Percentiles rank a stretch among this genome's conserved stretches.
Evolutionary conservation across 2,113 vertebrate genomes (phyloP).

Genomic region (Rhinoptilus africanus): DNA sequence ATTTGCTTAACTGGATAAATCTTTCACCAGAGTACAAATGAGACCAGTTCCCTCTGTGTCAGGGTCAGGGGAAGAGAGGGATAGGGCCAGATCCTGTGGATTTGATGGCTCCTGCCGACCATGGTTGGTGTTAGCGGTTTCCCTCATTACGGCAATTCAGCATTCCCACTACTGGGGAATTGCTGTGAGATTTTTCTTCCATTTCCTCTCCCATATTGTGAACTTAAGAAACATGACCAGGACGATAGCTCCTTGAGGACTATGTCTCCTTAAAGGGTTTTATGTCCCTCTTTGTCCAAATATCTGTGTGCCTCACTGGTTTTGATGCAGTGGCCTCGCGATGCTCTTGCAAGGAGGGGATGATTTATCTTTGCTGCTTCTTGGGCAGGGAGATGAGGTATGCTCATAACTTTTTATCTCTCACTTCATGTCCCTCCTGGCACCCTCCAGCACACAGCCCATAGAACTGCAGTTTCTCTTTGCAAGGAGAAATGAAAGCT

Average conservation of each 20-base stretch:
- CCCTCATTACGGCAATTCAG: not conserved
- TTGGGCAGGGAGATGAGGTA: not conserved
- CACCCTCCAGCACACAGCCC: not conserved
- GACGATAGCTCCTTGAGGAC: not conserved
- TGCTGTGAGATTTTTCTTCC: not conserved
- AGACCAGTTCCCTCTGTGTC: not conserved
- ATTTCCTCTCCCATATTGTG: not conserved
- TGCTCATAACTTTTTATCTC: not conserved
- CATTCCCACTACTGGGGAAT: not conserved
- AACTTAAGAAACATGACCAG: not conserved
- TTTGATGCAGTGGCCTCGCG: not conserved
- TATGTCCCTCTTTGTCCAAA: not conserved
- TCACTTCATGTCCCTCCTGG: not conserved
- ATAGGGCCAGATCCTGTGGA: not conserved
- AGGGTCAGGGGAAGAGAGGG: not conserved
- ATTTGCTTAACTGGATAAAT: conserved; percentile 42
- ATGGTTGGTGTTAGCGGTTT: not conserved
- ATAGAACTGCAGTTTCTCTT: not conserved
- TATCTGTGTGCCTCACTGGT: not conserved
- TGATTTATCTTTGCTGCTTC: not conserved
- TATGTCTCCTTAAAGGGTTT: not conserved
- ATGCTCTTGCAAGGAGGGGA: not conserved
- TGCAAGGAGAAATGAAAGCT: not conserved
- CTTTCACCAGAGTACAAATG: conserved; percentile 46
- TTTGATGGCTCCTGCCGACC: not conserved